phyloP scores from a whole-genome alignment of 1,140 invertebrate species.

The Caenorhabditis latens region DNA sequence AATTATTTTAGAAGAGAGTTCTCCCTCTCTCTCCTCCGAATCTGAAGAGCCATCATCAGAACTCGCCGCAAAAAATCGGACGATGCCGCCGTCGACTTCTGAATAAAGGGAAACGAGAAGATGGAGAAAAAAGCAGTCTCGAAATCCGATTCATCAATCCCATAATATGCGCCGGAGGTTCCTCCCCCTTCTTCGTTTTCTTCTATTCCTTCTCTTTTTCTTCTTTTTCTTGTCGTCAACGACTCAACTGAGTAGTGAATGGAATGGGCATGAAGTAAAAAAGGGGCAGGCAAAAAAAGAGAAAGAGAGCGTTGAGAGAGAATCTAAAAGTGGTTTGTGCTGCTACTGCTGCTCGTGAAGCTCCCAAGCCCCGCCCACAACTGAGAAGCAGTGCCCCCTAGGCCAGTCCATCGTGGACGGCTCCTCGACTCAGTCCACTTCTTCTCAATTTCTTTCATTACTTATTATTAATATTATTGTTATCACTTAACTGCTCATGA shows the following conservation, averaged over 20 bases:
- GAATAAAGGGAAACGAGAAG: conserved; percentile 26
- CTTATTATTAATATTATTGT: conserved; percentile 9
- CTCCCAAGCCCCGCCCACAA: conserved; percentile 20
- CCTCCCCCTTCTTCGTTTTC: conserved; percentile 23
- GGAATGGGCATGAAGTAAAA: conserved; percentile 56
- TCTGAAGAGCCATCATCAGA: conserved; percentile 11
- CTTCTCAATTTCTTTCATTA: conserved; percentile 32
- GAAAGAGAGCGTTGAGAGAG: conserved; percentile 53
- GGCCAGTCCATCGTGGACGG: conserved; percentile 48
- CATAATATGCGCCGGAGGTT: conserved; percentile 47
- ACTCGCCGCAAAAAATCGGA: not conserved
- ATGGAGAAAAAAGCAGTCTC: not conserved
- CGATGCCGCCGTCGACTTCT: conserved; percentile 1
- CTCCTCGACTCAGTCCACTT: conserved; percentile 7
- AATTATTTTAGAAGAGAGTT: not conserved
- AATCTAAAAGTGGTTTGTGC: conserved; percentile 55
- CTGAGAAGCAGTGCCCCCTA: conserved; percentile 42
- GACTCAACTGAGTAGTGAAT: conserved; percentile 53
- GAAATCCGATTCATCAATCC: conserved; percentile 54
- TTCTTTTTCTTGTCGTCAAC: conserved; percentile 52
- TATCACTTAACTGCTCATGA: not conserved
- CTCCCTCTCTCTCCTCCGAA: not conserved
- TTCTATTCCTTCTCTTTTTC: conserved; percentile 10
- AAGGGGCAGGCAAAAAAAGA: conserved; percentile 39
- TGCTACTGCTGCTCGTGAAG: conserved; percentile 47